Conservation (phyloP, 2,113 vertebrate species). For the Coregonus clupeaformis region DNA sequence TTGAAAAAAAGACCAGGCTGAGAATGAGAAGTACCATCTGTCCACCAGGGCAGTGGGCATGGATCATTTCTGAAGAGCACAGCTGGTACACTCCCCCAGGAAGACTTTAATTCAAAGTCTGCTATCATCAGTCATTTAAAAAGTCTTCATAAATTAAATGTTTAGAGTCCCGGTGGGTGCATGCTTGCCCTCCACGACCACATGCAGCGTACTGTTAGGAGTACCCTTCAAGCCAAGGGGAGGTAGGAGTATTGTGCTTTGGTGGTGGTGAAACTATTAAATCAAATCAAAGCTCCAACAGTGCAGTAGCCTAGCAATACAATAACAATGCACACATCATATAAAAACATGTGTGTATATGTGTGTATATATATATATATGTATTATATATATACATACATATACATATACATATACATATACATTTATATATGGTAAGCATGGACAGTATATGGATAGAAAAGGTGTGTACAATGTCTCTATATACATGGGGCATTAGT, state of each 20-base stretch:
- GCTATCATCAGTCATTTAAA: constrained; percentile 58
- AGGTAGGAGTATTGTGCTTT: not conserved
- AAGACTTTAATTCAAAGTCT: constrained; percentile 42
- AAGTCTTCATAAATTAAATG: constrained; percentile 54
- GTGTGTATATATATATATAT: too few relatives aligned
- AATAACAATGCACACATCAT: too few relatives aligned
- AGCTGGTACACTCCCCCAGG: constrained; percentile 52
- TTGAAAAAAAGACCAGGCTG: constrained; percentile 15
- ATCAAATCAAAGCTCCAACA: too few relatives aligned
- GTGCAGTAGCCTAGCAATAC: too few relatives aligned
- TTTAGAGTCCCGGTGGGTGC: constrained; percentile 47
- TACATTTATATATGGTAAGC: too few relatives aligned
- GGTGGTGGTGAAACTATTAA: constrained; percentile 13
- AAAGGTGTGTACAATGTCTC: too few relatives aligned
- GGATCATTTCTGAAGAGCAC: constrained; percentile 48
- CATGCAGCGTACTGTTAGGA: not conserved
- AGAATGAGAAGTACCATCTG: constrained; percentile 48
- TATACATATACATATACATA: too few relatives aligned
- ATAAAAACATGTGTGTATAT: too few relatives aligned
- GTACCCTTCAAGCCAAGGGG: not conserved
- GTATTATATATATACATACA: too few relatives aligned
- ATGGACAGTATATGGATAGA: too few relatives aligned
- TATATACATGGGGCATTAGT: too few relatives aligned
- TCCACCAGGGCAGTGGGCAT: constrained; percentile 36
- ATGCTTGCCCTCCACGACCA: constrained; percentile 7